Evolutionary conservation across 2,797 vertebrate genomes (phyloP), one percentile per base, ranked within the genome.

Genomic region (Pangasius macronema): DNA sequence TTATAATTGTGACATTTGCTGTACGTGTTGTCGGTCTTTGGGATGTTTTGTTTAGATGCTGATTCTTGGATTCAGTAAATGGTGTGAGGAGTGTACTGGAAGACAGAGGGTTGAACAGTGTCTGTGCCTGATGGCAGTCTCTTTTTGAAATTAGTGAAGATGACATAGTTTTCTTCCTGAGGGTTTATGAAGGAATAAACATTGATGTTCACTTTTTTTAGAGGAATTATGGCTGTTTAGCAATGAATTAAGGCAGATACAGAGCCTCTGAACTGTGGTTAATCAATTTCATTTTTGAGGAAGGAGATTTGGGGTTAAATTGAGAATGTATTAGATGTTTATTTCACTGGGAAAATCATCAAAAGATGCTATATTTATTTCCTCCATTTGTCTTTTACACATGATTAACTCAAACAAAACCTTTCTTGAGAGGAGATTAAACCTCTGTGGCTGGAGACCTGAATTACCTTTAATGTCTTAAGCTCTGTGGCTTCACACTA

Each of bases 91-190:
- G 46, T 84, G 70, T 39, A 33, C 65, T 65, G 82, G 73, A 82
- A 85, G 59, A 83, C 49, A 24, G 63, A 86, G 70, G 81, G 83
- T 24, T 61, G 24, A 27, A 61, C 81, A 88, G 59, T 84, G 81
- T 87, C 77, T n/a, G 61, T 79, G 70, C 85, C 39, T 84, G 76
- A 11, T 20, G 36, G 46, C 67, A 87, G 30, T 82, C 76, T 27
- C 30, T 90, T 70, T 87, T 86, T 53, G 80, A 86, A 84, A 89
- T 90, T 63, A 88, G 61, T 65, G 67, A 75, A 55, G 59, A 83
- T 88, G 87, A 83, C 76, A 84, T 18, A 79, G 85, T 86, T 51
- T 3, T 70, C 57, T 59, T 89, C 87, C 83, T 84, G 51, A 87
- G 53, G 84, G 57, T 55, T 81, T 85, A 20, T 59, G 72, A 46